A percentile compares a stretch with the other conserved stretches of the same genome.
Conservation (phyloP, 92 coral and sea anemone genomes). For the Actinostola sp. region DNA sequence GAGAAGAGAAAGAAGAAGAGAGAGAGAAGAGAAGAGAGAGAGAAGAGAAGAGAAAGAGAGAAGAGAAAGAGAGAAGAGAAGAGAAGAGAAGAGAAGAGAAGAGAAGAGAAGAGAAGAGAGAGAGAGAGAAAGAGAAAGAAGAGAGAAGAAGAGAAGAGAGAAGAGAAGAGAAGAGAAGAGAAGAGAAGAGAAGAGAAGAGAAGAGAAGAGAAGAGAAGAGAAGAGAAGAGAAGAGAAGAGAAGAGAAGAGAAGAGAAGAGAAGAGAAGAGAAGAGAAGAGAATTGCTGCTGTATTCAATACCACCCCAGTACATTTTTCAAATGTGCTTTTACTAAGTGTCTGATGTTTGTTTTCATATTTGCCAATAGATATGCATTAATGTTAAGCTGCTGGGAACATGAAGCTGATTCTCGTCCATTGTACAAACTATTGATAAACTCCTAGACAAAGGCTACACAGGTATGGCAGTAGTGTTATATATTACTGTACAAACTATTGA, state of each 20-base stretch:
- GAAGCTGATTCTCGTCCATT: slow-evolving; percentile 79
- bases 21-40: too few species aligned
- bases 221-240: slow-evolving; percentile 11
- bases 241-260: slow-evolving; percentile 5
- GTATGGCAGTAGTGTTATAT: slow-evolving; percentile 42
- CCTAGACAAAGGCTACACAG: slow-evolving; percentile 76
- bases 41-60: too few species aligned
- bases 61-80: too few species aligned
- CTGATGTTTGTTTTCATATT: not conserved
- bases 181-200: slow-evolving; percentile 15
- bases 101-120: too few species aligned
- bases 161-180: too few species aligned
- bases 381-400: slow-evolving; percentile 87
- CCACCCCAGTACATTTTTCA: too few species aligned
- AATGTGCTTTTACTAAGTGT: not conserved
- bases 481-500: too few species aligned
- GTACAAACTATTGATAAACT: slow-evolving; percentile 82
- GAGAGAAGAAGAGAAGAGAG: not conserved
- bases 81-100: too few species aligned
- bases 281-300: too few species aligned
- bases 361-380: slow-evolving; percentile 53
- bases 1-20: not conserved
- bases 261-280: too few species aligned
- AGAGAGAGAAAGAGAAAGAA: not conserved
- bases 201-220: slow-evolving; percentile 3